Conservation (phyloP, 1,140 invertebrate genomes). For the Oppia nitens region DNA sequence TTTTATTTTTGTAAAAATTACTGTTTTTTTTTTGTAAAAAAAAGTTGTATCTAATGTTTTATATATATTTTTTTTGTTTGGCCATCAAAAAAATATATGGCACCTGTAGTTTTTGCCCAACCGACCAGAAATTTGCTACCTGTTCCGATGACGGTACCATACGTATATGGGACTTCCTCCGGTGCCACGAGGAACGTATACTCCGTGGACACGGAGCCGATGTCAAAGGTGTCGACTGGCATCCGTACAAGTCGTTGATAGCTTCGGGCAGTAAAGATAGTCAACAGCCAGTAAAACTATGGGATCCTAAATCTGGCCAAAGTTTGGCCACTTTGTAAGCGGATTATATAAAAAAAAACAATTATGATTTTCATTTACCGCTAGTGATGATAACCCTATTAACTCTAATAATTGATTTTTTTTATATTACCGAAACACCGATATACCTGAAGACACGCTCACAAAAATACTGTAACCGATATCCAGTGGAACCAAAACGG, state of each 20-base stretch:
- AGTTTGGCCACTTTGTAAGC: conserved; percentile 41
- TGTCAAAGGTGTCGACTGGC: conserved; percentile 99
- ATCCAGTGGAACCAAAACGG: conserved; percentile 98
- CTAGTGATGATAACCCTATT: conserved; percentile 3
- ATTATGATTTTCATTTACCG: not conserved
- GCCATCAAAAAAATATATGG: no score
- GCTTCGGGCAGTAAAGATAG: conserved; percentile 98
- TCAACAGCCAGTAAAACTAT: conserved; percentile 97
- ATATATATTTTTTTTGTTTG: no score
- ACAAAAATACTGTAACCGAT: conserved; percentile 98
- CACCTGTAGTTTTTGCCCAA: conserved; percentile 82
- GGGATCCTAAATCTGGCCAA: conserved; percentile 92
- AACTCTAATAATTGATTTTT: conserved; percentile 14
- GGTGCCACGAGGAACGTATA: conserved; percentile 10
- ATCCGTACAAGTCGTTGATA: conserved; percentile 88
- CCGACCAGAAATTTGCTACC: conserved; percentile 94
- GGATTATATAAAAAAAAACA: conserved; percentile 38
- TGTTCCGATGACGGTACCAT: conserved; percentile 98
- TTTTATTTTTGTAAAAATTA: no score
- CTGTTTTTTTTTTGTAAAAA: no score
- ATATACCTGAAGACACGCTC: no score
- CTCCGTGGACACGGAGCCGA: conserved; percentile 88
- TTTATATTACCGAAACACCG: conserved; percentile 29
- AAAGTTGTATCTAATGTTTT: no score
- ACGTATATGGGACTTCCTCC: conserved; percentile 86